phyloP scores from a whole-genome alignment of 1,140 invertebrate genomes.

The Bombus impatiens region DNA sequence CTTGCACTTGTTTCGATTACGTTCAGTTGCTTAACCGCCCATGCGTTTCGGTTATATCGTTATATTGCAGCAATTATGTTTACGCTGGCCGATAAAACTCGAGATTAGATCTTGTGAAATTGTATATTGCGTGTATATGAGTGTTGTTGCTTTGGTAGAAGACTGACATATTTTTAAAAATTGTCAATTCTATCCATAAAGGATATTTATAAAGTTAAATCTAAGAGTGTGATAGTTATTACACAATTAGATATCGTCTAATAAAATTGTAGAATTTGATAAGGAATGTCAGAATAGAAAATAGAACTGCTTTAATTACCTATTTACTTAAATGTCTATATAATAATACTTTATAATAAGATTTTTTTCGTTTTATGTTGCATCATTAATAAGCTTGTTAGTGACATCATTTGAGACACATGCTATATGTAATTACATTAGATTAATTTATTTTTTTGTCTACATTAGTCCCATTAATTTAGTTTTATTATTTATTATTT shows the following conservation, averaged over 20 bases:
- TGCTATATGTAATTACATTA: too few relatives aligned
- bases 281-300: not conserved
- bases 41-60: not conserved
- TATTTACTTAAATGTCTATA: not conserved
- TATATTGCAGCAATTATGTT: not conserved
- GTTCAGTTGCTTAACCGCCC: slow-evolving; percentile 15
- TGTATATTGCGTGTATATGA: too few relatives aligned
- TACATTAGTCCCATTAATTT: too few relatives aligned
- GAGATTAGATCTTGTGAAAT: not conserved
- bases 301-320: too few relatives aligned
- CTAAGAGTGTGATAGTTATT: not conserved
- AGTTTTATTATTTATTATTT: too few relatives aligned
- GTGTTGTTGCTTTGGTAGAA: not conserved
- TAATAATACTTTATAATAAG: too few relatives aligned
- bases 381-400: too few relatives aligned
- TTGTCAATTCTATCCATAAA: not conserved
- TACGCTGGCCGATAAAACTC: not conserved
- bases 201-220: too few relatives aligned
- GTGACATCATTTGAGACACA: too few relatives aligned
- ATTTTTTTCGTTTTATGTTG: too few relatives aligned
- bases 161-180: not conserved
- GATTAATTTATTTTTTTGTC: too few relatives aligned
- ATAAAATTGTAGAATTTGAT: not conserved
- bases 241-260: not conserved
- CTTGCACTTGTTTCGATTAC: slow-evolving; percentile 21